Evolutionary conservation across 2,797 vertebrate genomes (phyloP).

Genomic region (Pseudochaenichthys georgianus): DNA sequence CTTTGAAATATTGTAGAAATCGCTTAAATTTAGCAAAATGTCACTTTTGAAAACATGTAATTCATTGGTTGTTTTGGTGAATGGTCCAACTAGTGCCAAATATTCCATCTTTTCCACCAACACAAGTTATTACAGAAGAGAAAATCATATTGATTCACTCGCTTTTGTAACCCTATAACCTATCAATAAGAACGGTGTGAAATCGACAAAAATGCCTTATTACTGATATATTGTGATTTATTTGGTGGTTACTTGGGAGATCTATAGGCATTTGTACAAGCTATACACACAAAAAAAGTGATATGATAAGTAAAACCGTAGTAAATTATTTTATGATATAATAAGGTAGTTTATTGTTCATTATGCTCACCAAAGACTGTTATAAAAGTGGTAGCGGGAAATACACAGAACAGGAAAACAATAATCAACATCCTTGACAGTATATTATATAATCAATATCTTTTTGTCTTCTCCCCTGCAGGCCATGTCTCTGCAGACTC

Average conservation of each 20-base stretch:
- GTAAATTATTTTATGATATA: background rate
- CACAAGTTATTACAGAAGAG: background rate
- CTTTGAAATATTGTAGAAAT: background rate
- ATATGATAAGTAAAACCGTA: background rate
- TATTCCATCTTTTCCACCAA: background rate
- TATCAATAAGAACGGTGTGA: background rate
- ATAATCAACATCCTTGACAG: background rate
- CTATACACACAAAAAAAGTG: background rate
- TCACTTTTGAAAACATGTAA: background rate
- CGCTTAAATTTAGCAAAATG: background rate
- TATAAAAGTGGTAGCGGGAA: background rate
- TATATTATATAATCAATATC: background rate
- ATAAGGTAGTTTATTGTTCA: background rate
- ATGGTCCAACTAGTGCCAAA: background rate
- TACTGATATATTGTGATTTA: background rate
- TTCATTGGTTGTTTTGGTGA: background rate
- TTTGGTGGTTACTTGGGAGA: background rate
- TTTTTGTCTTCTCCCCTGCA: constrained; percentile 38
- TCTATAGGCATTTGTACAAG: background rate
- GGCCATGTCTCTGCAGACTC: constrained; percentile 75
- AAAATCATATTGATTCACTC: background rate
- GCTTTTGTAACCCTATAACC: background rate
- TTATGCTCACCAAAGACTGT: background rate
- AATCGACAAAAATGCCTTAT: background rate
- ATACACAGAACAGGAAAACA: background rate